These are phyloP conservation scores for Melitaea athalia DNA, from an alignment of 2,888 invertebrate genomes.

Conservation along the genomic window DNA sequence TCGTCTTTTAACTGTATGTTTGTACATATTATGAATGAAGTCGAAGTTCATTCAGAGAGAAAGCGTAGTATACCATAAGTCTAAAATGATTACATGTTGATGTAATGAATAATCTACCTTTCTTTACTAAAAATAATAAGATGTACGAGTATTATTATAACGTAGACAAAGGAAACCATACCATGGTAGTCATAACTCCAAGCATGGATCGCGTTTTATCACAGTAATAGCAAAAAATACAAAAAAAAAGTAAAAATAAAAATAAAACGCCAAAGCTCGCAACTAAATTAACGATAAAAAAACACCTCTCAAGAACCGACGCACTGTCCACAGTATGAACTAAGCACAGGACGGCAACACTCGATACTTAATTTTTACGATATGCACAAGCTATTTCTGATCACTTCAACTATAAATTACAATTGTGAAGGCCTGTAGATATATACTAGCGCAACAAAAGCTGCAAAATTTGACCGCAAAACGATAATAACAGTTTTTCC, in stretches of 20 bases:
- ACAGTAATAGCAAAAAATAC: conserved; percentile 68
- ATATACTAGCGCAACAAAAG: conserved; percentile 68
- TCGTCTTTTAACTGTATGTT: conserved; percentile 26
- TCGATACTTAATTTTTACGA: conserved; percentile 50
- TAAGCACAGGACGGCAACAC: conserved; percentile 77
- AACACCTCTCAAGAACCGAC: conserved; percentile 69
- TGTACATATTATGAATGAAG: conserved; percentile 33
- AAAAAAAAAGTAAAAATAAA: conserved; percentile 57
- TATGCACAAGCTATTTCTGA: conserved; percentile 52
- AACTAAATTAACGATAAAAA: conserved; percentile 67
- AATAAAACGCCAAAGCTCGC: conserved; percentile 67
- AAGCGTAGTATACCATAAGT: conserved; percentile 36
- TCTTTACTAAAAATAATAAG: conserved; percentile 65
- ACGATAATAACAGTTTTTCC: conserved; percentile 71
- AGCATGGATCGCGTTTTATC: conserved; percentile 81
- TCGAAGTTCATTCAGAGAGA: conserved; percentile 35
- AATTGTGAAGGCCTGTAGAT: conserved; percentile 51
- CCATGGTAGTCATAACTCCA: conserved; percentile 83
- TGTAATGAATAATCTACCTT: conserved; percentile 59
- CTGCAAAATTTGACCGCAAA: conserved; percentile 65
- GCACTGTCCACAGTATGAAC: conserved; percentile 75
- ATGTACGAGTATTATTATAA: conserved; percentile 63
- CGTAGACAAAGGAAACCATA: conserved; percentile 82
- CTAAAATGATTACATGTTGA: conserved; percentile 42
- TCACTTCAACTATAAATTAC: conserved; percentile 50